Conservation (phyloP, 2,888 invertebrate species). For the Cheilosia grossa region DNA sequence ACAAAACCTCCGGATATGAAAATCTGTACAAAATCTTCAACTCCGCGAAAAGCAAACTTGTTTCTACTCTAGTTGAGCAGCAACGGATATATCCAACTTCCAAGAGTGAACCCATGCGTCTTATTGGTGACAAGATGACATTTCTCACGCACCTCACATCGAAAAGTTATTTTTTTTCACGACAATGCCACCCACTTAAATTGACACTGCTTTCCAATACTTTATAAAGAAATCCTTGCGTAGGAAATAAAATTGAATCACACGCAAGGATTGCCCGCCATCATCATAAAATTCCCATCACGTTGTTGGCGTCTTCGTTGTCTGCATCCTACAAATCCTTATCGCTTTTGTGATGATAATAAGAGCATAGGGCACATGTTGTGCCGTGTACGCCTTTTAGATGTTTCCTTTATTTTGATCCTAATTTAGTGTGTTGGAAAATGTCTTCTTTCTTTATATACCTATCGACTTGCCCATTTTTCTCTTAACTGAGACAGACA, state of each 20-base stretch:
- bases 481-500: not conserved
- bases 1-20: too few relatives aligned
- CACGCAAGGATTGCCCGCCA: not conserved
- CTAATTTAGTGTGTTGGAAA: not conserved
- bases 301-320: not conserved
- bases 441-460: not conserved
- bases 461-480: too few relatives aligned
- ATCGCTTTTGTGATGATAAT: not conserved
- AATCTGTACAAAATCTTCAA: too few relatives aligned
- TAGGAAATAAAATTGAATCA: not conserved
- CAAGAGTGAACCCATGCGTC: too few relatives aligned
- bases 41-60: too few relatives aligned
- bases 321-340: not conserved
- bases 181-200: not conserved
- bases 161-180: too few relatives aligned
- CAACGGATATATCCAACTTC: too few relatives aligned
- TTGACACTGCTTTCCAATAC: not conserved
- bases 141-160: too few relatives aligned
- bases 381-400: not conserved
- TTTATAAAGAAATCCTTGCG: not conserved
- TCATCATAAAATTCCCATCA: constrained; percentile 18
- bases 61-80: too few relatives aligned
- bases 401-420: not conserved
- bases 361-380: not conserved
- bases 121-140: too few relatives aligned